Evolutionary conservation across 2,113 vertebrate genomes (phyloP).

Genomic region (Fukomys damarensis): DNA sequence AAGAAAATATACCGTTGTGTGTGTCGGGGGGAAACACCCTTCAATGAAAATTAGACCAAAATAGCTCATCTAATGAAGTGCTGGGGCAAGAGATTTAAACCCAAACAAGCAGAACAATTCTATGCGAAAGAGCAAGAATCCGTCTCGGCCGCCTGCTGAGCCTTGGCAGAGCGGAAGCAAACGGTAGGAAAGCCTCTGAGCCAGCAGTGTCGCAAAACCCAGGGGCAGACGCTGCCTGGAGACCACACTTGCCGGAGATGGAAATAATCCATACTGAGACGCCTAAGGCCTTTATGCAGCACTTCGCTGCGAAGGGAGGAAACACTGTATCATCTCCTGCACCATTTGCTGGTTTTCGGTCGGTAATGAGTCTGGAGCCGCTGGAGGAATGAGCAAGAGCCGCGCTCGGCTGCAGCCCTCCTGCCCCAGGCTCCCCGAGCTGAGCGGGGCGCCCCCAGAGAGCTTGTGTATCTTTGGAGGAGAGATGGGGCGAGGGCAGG

Average conservation of each 20-base stretch:
- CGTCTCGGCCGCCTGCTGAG: slow-evolving; percentile 48
- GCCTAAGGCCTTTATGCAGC: slow-evolving; percentile 58
- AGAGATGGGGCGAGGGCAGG: neutral
- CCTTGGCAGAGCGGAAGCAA: slow-evolving; percentile 53
- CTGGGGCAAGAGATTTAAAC: slow-evolving; percentile 74
- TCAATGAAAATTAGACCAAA: slow-evolving; percentile 77
- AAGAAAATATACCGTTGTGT: slow-evolving; percentile 61
- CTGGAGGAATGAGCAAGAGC: slow-evolving; percentile 27
- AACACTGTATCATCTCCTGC: slow-evolving; percentile 73
- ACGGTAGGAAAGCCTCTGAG: slow-evolving; percentile 63
- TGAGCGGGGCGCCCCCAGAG: neutral
- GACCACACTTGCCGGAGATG: neutral
- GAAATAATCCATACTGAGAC: slow-evolving; percentile 68
- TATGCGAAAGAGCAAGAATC: slow-evolving; percentile 61
- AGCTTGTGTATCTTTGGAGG: neutral
- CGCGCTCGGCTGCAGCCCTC: neutral
- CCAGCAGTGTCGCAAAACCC: slow-evolving; percentile 54
- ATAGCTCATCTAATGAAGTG: slow-evolving; percentile 78
- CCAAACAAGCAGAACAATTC: slow-evolving; percentile 75
- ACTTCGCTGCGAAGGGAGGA: slow-evolving; percentile 62
- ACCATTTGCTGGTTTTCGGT: slow-evolving; percentile 72
- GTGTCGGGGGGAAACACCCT: neutral
- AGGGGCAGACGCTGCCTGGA: slow-evolving; percentile 59
- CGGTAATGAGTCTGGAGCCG: slow-evolving; percentile 63
- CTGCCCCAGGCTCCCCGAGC: neutral